Evolutionary conservation across 2,888 invertebrate genomes (phyloP).

Genomic region (Cephus pulcher): DNA sequence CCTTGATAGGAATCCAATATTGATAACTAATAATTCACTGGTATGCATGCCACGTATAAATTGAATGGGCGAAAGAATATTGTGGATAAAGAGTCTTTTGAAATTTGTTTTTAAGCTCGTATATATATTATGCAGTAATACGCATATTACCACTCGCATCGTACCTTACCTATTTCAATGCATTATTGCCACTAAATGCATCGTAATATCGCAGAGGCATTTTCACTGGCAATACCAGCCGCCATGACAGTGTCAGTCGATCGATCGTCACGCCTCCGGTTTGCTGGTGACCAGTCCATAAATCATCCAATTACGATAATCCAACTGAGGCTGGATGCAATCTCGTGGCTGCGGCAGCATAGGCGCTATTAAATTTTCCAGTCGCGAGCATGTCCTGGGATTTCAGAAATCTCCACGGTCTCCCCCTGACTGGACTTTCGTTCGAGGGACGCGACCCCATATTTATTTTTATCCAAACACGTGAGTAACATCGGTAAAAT

Average conservation of each 20-base stretch:
- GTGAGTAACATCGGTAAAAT: not conserved
- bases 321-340: constrained; percentile 8
- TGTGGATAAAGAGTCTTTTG: not conserved
- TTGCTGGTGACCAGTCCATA: constrained; percentile 20
- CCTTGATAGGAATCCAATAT: not conserved
- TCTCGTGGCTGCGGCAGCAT: not conserved
- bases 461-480: not conserved
- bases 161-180: not conserved
- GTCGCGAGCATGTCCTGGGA: not conserved
- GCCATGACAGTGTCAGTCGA: not conserved
- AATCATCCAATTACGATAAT: constrained; percentile 43
- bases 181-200: not conserved
- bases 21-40: not conserved
- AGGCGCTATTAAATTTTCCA: not conserved
- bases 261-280: not conserved
- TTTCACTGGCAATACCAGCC: not conserved
- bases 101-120: not conserved
- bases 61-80: not conserved
- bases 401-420: not conserved
- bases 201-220: not conserved
- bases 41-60: not conserved
- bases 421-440: not conserved
- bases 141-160: not conserved
- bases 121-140: not conserved
- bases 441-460: not conserved